Percentiles rank a stretch among this genome's conserved stretches.
Evolutionary conservation across 2,888 invertebrate genomes (phyloP).

Genomic region (Oeneis ivallda): DNA sequence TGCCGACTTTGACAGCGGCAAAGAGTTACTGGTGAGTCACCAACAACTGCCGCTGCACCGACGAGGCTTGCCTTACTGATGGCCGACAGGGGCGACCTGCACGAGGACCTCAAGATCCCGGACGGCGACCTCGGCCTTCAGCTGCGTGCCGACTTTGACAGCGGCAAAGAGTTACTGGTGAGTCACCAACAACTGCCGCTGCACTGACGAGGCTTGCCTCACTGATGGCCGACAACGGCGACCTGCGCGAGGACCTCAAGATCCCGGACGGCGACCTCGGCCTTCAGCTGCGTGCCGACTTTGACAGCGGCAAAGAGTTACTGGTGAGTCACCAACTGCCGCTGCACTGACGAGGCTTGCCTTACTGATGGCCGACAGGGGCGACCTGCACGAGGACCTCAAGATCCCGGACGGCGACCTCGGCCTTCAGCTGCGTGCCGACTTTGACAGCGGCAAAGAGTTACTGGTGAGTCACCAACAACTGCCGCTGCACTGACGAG

Average conservation of each 20-base stretch:
- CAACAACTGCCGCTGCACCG: neutral
- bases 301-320: constrained; percentile 93
- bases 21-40: constrained; percentile 90
- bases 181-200: constrained; percentile 52
- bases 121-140: constrained; percentile 95
- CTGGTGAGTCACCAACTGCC: constrained; percentile 81
- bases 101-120: constrained; percentile 98
- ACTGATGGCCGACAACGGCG: constrained; percentile 66
- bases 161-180: constrained; percentile 93
- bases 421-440: constrained; percentile 91
- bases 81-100: constrained; percentile 74
- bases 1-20: constrained; percentile 92
- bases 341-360: constrained; percentile 77
- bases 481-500: neutral
- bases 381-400: constrained; percentile 97
- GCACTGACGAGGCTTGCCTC: constrained; percentile 77
- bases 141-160: constrained; percentile 92
- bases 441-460: constrained; percentile 94
- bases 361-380: constrained; percentile 48
- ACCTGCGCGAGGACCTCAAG: constrained; percentile 97
- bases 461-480: constrained; percentile 85
- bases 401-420: constrained; percentile 97
- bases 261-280: constrained; percentile 97
- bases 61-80: constrained; percentile 77
- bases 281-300: constrained; percentile 91